phyloP scores from a whole-genome alignment of 2,797 vertebrate species.

The Gastrophryne carolinensis region DNA sequence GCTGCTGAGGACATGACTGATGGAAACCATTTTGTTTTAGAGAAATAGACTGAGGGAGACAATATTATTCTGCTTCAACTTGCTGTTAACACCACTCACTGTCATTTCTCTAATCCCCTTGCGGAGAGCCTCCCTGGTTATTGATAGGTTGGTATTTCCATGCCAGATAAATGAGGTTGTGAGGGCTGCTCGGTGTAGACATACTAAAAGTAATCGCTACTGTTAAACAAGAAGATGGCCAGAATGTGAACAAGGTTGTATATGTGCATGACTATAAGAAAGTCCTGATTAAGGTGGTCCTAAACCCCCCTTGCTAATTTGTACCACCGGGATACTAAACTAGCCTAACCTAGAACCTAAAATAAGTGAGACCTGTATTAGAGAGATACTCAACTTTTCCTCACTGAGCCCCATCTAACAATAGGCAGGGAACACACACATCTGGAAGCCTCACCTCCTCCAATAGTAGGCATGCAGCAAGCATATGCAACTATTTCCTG shows the following conservation, averaged over 20 bases:
- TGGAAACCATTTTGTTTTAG: conserved; percentile 25
- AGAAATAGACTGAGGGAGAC: conserved; percentile 21
- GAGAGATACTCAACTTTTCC: too few species aligned
- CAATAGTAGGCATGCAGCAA: too few species aligned
- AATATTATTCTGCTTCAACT: conserved; percentile 28
- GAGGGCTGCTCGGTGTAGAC: not conserved
- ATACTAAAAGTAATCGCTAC: not conserved
- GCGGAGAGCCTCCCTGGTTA: not conserved
- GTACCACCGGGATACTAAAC: too few species aligned
- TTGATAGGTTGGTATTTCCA: not conserved
- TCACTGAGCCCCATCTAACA: too few species aligned
- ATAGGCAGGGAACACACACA: too few species aligned
- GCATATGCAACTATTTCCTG: too few species aligned
- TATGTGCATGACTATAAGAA: too few species aligned
- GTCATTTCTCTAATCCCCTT: not conserved
- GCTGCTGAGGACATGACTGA: conserved; percentile 6
- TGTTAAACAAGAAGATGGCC: not conserved
- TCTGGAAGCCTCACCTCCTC: too few species aligned
- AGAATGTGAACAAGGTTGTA: too few species aligned
- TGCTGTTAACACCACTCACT: conserved; percentile 4
- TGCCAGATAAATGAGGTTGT: not conserved
- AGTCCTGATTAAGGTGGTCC: too few species aligned
- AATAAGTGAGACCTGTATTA: too few species aligned
- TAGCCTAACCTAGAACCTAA: too few species aligned
- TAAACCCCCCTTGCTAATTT: not conserved